Evolutionary conservation across 2,113 vertebrate species (phyloP).

Genomic region (Catharus minimus): DNA sequence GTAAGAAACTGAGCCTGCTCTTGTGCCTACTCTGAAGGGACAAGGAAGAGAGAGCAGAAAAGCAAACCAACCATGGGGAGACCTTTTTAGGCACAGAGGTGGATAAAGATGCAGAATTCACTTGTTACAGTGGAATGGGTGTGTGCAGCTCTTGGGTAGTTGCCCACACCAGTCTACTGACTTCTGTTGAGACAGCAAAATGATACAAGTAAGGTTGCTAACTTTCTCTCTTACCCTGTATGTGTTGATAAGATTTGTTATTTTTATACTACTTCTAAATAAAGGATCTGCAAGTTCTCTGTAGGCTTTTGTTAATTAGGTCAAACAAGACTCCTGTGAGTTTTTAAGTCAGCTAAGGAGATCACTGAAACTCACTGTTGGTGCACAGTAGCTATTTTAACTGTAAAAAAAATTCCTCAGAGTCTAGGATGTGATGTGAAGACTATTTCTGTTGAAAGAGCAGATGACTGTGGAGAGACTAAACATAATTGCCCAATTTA

Average conservation of each 20-base stretch:
- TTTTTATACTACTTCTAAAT: slow-evolving; percentile 54
- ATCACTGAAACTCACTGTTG: slow-evolving; percentile 27
- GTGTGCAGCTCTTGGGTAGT: accelerated
- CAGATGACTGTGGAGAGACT: slow-evolving; percentile 31
- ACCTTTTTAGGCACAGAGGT: neutral
- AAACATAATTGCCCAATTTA: slow-evolving; percentile 22
- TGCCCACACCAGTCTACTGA: neutral
- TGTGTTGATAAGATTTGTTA: slow-evolving; percentile 34
- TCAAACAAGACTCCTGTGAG: slow-evolving; percentile 54
- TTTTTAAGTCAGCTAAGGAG: slow-evolving; percentile 56
- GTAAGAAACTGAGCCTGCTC: neutral
- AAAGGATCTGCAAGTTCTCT: slow-evolving; percentile 32
- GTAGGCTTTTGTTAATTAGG: slow-evolving; percentile 58
- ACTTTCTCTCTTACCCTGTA: neutral
- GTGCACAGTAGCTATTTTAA: slow-evolving; percentile 54
- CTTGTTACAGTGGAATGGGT: neutral
- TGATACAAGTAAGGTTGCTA: neutral
- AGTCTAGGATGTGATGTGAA: slow-evolving; percentile 39
- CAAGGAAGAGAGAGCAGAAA: neutral
- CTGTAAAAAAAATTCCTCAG: slow-evolving; percentile 24
- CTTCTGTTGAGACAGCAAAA: neutral
- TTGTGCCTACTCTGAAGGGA: neutral
- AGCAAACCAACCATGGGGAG: neutral
- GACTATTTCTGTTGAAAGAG: slow-evolving; percentile 32
- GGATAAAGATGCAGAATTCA: neutral